These are phyloP conservation scores for Macrobrachium rosenbergii DNA, from an alignment of 1,140 invertebrate genomes.

Conservation along the genomic window DNA sequence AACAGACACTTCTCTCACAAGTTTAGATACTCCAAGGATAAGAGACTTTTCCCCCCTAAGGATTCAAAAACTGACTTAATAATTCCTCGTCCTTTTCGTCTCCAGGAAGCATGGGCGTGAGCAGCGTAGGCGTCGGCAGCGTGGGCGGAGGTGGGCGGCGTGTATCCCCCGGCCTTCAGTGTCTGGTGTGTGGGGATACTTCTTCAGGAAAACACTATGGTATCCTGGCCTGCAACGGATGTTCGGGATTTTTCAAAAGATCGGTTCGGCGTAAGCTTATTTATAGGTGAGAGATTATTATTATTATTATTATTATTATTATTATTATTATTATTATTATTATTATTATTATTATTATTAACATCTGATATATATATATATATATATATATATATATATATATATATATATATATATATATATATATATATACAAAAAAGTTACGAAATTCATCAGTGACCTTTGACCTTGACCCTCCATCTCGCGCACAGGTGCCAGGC, in stretches of 20 bases:
- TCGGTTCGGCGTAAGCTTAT: constrained; percentile 97
- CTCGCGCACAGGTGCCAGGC: constrained; percentile 94
- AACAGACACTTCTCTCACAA: too few relatives aligned
- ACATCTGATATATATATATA: neutral
- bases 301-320: too few relatives aligned
- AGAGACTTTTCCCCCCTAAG: too few relatives aligned
- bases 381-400: constrained; percentile 2
- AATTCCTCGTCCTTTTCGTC: neutral
- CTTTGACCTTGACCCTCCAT: constrained; percentile 30
- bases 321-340: neutral
- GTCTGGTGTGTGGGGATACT: constrained; percentile 96
- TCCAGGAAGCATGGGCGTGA: constrained; percentile 44
- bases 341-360: too few relatives aligned
- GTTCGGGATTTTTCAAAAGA: constrained; percentile 98
- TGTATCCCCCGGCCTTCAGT: constrained; percentile 70
- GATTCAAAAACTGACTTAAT: too few relatives aligned
- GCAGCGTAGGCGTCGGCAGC: constrained; percentile 6
- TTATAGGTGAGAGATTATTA: constrained; percentile 83
- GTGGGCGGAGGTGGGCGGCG: constrained; percentile 44
- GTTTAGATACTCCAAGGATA: too few relatives aligned
- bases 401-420: neutral
- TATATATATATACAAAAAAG: constrained; percentile 5
- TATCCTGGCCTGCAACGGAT: constrained; percentile 98
- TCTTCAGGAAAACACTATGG: constrained; percentile 98
- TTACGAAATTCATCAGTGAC: neutral